Evolutionary conservation across 1,140 invertebrate genomes (phyloP).

Genomic region (Pissodes strobi): DNA sequence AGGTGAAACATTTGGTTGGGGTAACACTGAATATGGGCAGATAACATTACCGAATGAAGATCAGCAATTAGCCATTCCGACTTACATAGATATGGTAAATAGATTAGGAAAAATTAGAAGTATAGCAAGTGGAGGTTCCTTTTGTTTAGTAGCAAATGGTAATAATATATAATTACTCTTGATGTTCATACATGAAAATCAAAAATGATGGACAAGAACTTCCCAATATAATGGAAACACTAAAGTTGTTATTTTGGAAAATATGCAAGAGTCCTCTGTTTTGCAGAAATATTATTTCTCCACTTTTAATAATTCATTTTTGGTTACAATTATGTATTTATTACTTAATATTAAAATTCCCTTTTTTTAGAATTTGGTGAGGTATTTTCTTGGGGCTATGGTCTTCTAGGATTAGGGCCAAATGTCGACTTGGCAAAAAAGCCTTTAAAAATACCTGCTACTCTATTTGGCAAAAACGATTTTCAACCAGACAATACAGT

Average conservation of each 20-base stretch:
- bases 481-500: conserved; percentile 74
- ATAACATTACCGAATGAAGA: conserved; percentile 60
- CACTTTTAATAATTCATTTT: not conserved
- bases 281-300: no score
- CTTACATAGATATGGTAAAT: conserved; percentile 64
- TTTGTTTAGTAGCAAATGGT: conserved; percentile 85
- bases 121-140: conserved; percentile 84
- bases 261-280: no score
- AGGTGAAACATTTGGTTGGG: conserved; percentile 96
- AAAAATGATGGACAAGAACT: not conserved
- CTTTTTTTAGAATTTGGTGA: conserved; percentile 70
- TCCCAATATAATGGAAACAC: not conserved
- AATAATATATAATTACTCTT: conserved; percentile 44
- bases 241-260: no score
- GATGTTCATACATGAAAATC: not conserved
- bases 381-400: conserved; percentile 92
- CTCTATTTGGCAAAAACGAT: conserved; percentile 84
- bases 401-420: conserved; percentile 87
- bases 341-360: not conserved
- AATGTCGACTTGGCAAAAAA: conserved; percentile 65
- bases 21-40: conserved; percentile 93
- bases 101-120: conserved; percentile 77
- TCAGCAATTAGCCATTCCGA: conserved; percentile 72
- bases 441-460: conserved; percentile 75
- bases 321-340: not conserved